These are phyloP conservation scores for Microcebus lehilahytsara DNA, from an alignment of 2,113 vertebrate genomes.

Conservation along the genomic window DNA sequence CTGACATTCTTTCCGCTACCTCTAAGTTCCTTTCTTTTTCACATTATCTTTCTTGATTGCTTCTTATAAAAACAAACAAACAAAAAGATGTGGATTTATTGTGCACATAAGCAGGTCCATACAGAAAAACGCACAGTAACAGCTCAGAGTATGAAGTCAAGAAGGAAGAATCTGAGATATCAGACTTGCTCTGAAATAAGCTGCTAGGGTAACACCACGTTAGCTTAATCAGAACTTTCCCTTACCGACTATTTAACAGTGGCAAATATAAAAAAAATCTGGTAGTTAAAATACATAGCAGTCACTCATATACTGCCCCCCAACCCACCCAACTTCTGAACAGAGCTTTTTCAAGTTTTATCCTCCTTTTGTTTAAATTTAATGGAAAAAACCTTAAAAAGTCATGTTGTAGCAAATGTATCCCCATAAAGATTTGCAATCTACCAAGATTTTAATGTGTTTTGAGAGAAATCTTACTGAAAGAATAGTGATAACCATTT, in stretches of 20 bases:
- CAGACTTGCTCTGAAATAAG: conserved; percentile 42
- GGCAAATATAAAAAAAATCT: not conserved
- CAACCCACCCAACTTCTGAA: not conserved
- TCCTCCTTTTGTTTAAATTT: conserved; percentile 29
- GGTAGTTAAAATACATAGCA: conserved; percentile 8
- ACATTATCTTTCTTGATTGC: conserved; percentile 69
- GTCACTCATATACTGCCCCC: not conserved
- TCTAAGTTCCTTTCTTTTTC: conserved; percentile 57
- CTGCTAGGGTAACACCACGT: not conserved
- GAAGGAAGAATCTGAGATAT: conserved; percentile 47
- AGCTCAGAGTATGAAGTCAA: conserved; percentile 70
- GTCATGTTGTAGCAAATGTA: not conserved
- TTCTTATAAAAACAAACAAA: conserved; percentile 42
- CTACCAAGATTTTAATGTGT: conserved; percentile 42
- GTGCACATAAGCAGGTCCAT: conserved; percentile 70
- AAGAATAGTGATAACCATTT: conserved; percentile 48
- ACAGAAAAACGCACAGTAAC: conserved; percentile 68
- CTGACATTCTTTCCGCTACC: not conserved
- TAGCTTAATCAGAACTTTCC: conserved; percentile 1
- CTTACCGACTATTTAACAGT: not conserved
- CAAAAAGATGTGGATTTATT: conserved; percentile 66
- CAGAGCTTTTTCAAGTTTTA: conserved; percentile 49
- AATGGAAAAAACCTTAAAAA: conserved; percentile 4
- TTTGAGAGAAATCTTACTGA: conserved; percentile 44
- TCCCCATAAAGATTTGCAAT: not conserved